Evolutionary conservation across 1,140 invertebrate genomes (phyloP).

Genomic region (Antheraea pernyi): DNA sequence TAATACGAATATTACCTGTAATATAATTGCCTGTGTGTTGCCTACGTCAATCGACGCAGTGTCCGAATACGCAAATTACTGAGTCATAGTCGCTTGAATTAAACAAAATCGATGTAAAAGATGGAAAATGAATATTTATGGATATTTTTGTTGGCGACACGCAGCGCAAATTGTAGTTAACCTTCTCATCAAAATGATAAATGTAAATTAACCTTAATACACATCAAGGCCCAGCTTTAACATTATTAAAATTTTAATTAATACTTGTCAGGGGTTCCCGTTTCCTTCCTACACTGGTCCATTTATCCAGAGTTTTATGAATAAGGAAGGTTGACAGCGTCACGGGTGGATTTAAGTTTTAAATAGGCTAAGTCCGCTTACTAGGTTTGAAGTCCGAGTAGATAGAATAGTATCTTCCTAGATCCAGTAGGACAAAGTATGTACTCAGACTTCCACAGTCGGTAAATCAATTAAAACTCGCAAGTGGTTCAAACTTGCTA

Average conservation of each 20-base stretch:
- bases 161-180: not conserved
- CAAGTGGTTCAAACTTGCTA: slow-evolving; percentile 32
- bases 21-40: not conserved
- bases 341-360: slow-evolving; percentile 36
- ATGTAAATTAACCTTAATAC: not conserved
- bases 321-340: slow-evolving; percentile 28
- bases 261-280: slow-evolving; percentile 13
- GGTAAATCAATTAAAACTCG: slow-evolving; percentile 61
- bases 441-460: slow-evolving; percentile 36
- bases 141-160: not conserved
- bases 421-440: not conserved
- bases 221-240: not conserved
- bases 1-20: not conserved
- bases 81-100: too few relatives aligned
- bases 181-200: not conserved
- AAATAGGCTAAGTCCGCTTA: slow-evolving; percentile 31
- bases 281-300: not conserved
- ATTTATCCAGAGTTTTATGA: slow-evolving; percentile 29
- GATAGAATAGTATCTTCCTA: slow-evolving; percentile 15
- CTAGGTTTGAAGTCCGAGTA: slow-evolving; percentile 5
- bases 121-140: not conserved
- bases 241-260: slow-evolving; percentile 7
- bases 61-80: too few relatives aligned
- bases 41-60: too few relatives aligned
- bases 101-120: too few relatives aligned